These are phyloP conservation scores for Enhydra lutris DNA, from an alignment of 2,113 vertebrate genomes.

Conservation along the genomic window DNA sequence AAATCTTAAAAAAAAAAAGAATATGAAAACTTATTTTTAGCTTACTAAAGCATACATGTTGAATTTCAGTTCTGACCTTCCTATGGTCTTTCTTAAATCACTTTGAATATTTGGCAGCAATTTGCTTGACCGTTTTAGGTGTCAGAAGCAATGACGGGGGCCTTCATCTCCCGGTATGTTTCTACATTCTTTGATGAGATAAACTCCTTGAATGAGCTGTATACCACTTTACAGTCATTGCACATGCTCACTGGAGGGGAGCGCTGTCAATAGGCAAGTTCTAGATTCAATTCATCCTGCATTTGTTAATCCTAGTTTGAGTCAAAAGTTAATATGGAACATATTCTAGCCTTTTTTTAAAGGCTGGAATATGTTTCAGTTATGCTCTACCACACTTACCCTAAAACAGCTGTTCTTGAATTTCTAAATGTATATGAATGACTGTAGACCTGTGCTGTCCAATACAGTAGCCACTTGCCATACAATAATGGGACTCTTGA, in stretches of 20 bases:
- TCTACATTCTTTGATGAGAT: not conserved
- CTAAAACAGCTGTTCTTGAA: not conserved
- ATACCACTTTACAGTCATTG: not conserved
- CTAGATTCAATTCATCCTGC: not conserved
- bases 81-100: not conserved
- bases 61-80: not conserved
- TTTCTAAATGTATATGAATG: not conserved
- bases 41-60: not conserved
- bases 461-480: not conserved
- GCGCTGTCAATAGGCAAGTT: not conserved
- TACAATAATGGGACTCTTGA: not conserved
- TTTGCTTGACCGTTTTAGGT: not conserved
- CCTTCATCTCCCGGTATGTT: not conserved
- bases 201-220: not conserved
- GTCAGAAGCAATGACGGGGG: not conserved
- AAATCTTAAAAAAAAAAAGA: too few species aligned
- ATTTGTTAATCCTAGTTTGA: not conserved
- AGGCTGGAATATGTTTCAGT: not conserved
- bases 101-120: slow-evolving; percentile 13
- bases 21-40: not conserved
- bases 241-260: not conserved
- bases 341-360: not conserved
- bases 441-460: not conserved
- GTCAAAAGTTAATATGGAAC: not conserved
- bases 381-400: not conserved